Base-by-base conservation (phyloP, 2,888 invertebrate species). In the Thymelicus sylvestris region DNA sequence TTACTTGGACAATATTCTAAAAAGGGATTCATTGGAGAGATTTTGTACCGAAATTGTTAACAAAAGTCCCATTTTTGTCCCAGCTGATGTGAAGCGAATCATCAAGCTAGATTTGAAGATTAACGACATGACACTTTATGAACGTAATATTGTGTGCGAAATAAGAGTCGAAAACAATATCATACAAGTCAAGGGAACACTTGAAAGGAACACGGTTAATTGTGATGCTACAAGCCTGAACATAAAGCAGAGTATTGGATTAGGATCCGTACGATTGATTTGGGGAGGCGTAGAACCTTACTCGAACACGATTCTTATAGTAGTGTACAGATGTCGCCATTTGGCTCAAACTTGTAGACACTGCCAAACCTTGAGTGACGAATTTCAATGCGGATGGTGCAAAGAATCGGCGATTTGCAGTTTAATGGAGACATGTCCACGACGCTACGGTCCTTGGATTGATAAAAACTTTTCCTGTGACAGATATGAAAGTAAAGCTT, bases 251-350 rank as follows among this genome's bases (percentile, higher is more conserved):
- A 77, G 72, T 41, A 62, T 81, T 3, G 68, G 73, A 38, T 63
- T 82, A 7, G 83, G 82, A 0, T 59, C 75, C 12, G 59, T 80
- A 31, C 77, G 77, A 48, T 62, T 86, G 15, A 63, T 79, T 10
- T 85, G 84, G 84, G 83, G 83, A 0, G 81, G 84, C 31, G 79
- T 77, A 4, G 82, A 84, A 41, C 84, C 83, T 7, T 78, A 77
- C 59, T 86, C 86, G 0, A 86, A 86, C 65, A 75, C 78, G 67
- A 60, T 85, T 5, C 73, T 84, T 6, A 59, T 86, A 7, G 73
- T 81, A 6, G 77, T 83, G 2, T 85, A 83, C 44, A 77, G 75
- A 13, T 86, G 86, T 64, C 76, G 76, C 7, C 55, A 41, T 6
- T 77, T 83, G 73, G 80, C 81, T 0, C 63, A 57, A 2, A 74